phyloP scores from a whole-genome alignment of 2,113 vertebrate genomes.

The Sterna hirundo region DNA sequence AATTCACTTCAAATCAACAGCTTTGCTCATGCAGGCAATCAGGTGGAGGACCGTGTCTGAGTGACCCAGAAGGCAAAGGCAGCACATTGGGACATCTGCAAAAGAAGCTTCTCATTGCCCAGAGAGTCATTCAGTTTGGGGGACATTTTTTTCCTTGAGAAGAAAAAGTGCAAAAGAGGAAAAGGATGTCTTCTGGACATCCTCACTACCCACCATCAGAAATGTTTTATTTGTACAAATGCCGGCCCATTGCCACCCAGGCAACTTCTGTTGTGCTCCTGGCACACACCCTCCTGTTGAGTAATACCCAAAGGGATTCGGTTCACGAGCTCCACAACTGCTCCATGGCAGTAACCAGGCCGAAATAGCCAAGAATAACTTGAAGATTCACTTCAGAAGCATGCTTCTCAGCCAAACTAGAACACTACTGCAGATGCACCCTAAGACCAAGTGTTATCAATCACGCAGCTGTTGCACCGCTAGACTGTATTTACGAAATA shows the following conservation, averaged over 20 bases:
- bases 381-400: neutral
- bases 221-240: neutral
- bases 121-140: neutral
- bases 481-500: neutral
- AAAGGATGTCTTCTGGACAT: neutral
- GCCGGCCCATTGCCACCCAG: rapidly evolving
- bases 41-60: neutral
- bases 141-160: neutral
- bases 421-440: neutral
- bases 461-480: neutral
- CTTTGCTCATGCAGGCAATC: neutral
- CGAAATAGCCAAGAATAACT: neutral
- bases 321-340: neutral
- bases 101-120: neutral
- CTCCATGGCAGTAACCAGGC: neutral
- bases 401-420: neutral
- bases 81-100: neutral
- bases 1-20: neutral
- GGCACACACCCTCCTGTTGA: neutral
- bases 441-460: neutral
- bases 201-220: neutral
- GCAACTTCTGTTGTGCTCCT: neutral
- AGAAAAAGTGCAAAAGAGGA: neutral
- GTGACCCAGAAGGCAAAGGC: neutral
- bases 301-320: neutral